These are phyloP conservation scores for Lithobates sylvaticus DNA, from an alignment of 2,797 vertebrate genomes.

Conservation along the genomic window DNA sequence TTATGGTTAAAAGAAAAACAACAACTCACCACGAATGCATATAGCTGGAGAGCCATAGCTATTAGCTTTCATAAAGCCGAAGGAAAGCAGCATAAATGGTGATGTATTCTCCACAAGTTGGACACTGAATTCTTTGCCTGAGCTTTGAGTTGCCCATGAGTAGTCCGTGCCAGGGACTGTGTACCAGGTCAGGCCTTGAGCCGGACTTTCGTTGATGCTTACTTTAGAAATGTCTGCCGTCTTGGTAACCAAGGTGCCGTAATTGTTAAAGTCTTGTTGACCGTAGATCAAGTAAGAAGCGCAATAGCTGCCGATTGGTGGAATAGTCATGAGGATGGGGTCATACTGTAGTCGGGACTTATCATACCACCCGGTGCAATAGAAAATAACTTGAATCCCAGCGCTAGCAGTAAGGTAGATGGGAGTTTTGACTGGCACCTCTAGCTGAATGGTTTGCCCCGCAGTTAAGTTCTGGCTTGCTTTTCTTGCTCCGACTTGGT, in stretches of 20 bases:
- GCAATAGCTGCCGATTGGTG: conserved; percentile 69
- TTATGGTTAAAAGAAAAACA: not conserved
- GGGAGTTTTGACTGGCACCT: not conserved
- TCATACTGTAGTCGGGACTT: conserved; percentile 30
- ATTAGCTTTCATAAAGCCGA: conserved; percentile 57
- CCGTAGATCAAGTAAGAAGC: conserved; percentile 71
- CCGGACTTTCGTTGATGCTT: conserved; percentile 56
- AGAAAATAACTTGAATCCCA: conserved; percentile 77
- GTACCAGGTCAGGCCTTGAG: conserved; percentile 66
- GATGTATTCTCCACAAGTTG: conserved; percentile 45
- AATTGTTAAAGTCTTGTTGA: conserved; percentile 71
- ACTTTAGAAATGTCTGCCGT: conserved; percentile 60
- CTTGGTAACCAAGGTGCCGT: conserved; percentile 73
- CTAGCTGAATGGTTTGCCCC: conserved; percentile 50
- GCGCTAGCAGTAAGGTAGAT: conserved; percentile 70
- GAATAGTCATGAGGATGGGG: conserved; percentile 74
- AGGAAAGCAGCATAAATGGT: conserved; percentile 59
- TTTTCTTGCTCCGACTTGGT: conserved; percentile 26
- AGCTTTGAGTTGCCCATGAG: conserved; percentile 69
- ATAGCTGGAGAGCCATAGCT: conserved; percentile 56
- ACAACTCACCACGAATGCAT: conserved; percentile 54
- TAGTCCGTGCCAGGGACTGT: conserved; percentile 70
- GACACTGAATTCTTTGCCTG: not conserved
- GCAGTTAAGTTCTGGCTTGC: conserved; percentile 46
- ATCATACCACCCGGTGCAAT: conserved; percentile 70